A percentile compares a stretch with the other conserved stretches of the same genome.
These are phyloP conservation scores for Heterohyrax brucei DNA, from an alignment of 2,797 vertebrate genomes.

Conservation along the genomic window DNA sequence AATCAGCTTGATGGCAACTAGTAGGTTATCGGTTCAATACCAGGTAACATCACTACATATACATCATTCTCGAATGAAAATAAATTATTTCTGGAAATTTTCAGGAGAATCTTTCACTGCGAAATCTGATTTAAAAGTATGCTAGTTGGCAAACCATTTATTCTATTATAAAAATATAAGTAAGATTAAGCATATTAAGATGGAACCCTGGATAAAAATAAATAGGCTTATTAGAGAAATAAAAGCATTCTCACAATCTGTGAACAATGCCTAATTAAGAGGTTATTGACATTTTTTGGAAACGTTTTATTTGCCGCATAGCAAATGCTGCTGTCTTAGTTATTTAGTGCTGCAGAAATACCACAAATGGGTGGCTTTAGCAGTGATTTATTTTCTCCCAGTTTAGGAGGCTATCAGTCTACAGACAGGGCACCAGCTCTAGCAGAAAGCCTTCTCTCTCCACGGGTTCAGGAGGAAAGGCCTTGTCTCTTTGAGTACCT, in stretches of 20 bases:
- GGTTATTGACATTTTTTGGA: conserved; percentile 73
- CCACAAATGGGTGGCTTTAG: no score
- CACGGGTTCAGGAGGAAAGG: no score
- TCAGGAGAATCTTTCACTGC: not conserved
- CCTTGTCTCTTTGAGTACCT: no score
- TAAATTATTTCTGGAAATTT: conserved; percentile 37
- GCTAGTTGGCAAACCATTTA: not conserved
- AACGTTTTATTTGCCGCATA: conserved; percentile 79
- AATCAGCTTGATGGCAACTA: not conserved
- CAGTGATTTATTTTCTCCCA: no score
- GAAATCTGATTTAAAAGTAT: conserved; percentile 58
- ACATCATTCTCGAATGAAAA: conserved; percentile 9
- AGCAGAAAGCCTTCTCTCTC: no score
- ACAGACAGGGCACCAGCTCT: no score
- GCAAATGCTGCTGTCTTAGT: conserved; percentile 63
- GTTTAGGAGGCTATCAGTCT: no score
- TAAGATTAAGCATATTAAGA: conserved; percentile 36
- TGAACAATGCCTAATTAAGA: conserved; percentile 70
- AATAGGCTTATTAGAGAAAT: conserved; percentile 59
- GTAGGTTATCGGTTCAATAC: not conserved
- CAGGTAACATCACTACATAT: not conserved
- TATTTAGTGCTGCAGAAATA: no score
- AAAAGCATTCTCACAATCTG: conserved; percentile 27
- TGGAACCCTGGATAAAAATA: not conserved
- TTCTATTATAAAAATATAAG: conserved; percentile 45